Conservation (phyloP, 2,888 invertebrate genomes). For the Carabus problematicus region DNA sequence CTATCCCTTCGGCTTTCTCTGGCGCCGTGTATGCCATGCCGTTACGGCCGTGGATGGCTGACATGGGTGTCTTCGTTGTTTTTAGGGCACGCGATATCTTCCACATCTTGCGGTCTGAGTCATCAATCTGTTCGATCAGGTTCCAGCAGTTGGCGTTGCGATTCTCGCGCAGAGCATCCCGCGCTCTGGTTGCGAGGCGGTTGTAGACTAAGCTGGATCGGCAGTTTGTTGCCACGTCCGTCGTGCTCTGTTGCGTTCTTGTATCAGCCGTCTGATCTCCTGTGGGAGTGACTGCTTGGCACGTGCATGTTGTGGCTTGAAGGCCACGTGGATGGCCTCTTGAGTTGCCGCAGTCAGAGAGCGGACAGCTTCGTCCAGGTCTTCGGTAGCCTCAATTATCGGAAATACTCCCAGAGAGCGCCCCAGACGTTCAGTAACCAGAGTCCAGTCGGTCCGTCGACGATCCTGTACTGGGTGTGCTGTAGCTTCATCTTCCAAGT, state of each 20-base stretch:
- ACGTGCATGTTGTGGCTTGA: neutral
- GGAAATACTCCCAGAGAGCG: neutral
- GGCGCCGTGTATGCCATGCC: too few relatives aligned
- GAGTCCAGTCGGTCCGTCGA: too few relatives aligned
- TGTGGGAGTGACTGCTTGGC: neutral
- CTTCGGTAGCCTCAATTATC: neutral
- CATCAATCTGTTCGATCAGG: neutral
- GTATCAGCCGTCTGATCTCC: neutral
- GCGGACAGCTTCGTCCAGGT: neutral
- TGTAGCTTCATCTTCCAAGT: neutral
- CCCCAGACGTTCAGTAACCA: too few relatives aligned
- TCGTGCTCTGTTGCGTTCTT: neutral
- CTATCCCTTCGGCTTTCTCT: slow-evolving; percentile 6
- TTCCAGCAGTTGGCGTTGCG: neutral
- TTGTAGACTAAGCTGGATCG: neutral
- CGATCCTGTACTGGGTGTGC: too few relatives aligned
- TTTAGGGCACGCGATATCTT: too few relatives aligned
- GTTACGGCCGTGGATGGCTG: too few relatives aligned
- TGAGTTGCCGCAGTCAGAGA: neutral
- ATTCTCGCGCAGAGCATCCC: neutral
- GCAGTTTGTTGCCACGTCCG: neutral
- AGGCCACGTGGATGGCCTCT: too few relatives aligned
- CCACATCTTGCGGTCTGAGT: neutral
- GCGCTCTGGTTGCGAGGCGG: neutral
- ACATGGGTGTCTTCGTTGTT: too few relatives aligned